Evolutionary conservation across 2,888 invertebrate genomes (phyloP).

Genomic region (Eulithis prunata): DNA sequence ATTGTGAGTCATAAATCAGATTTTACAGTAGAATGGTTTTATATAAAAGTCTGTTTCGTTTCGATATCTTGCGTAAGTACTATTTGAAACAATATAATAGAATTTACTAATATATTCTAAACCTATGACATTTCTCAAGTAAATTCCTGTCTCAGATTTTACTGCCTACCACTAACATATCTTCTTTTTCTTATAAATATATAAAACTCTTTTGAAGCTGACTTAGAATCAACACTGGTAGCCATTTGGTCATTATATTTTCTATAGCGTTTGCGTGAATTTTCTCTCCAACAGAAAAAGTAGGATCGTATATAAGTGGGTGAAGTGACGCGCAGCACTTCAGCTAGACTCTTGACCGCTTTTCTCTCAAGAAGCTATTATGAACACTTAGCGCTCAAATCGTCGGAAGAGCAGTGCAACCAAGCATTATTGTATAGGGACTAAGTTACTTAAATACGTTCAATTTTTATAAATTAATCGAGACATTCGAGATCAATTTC

Average conservation of each 20-base stretch:
- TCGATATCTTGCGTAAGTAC: too few relatives aligned
- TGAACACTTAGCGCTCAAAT: slow-evolving; percentile 34
- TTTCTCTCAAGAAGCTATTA: slow-evolving; percentile 35
- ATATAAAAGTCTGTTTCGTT: slow-evolving; percentile 7
- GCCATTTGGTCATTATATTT: not conserved
- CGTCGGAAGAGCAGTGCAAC: slow-evolving; percentile 17
- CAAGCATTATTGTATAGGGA: not conserved
- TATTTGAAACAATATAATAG: too few relatives aligned
- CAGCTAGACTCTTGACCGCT: slow-evolving; percentile 34
- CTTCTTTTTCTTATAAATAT: too few relatives aligned
- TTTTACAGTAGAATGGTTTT: slow-evolving; percentile 12
- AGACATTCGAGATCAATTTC: too few relatives aligned
- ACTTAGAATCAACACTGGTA: too few relatives aligned
- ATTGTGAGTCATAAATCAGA: slow-evolving; percentile 19
- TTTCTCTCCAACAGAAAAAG: slow-evolving; percentile 9
- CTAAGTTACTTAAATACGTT: not conserved
- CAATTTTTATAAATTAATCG: too few relatives aligned
- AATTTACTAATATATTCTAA: too few relatives aligned
- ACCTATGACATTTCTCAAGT: too few relatives aligned
- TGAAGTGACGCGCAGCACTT: slow-evolving; percentile 36
- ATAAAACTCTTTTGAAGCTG: too few relatives aligned
- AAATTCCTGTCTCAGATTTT: too few relatives aligned
- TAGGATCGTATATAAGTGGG: slow-evolving; percentile 19
- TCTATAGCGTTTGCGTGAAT: not conserved
- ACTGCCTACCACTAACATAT: too few relatives aligned